Percentiles rank a stretch among this genome's conserved stretches.
phyloP scores from a whole-genome alignment of 2,113 vertebrate genomes.

The Nothoprocta pentlandii region DNA sequence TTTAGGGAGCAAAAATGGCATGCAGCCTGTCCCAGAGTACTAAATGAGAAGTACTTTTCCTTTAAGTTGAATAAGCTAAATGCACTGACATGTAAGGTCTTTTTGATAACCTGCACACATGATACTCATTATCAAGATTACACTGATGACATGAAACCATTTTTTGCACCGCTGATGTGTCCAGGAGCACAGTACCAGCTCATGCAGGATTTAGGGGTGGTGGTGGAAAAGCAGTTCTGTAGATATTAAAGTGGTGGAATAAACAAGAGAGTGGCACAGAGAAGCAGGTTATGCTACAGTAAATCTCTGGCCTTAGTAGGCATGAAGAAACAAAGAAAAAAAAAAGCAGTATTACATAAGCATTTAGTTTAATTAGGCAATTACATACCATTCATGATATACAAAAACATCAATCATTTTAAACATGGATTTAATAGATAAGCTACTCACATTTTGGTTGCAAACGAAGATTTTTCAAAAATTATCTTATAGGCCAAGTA shows the following conservation, averaged over 20 bases:
- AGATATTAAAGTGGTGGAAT: neutral
- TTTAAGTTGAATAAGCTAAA: neutral
- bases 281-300: neutral
- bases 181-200: neutral
- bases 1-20: neutral
- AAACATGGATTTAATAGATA: neutral
- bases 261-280: neutral
- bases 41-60: neutral
- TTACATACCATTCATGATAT: neutral
- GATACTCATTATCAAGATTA: neutral
- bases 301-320: neutral
- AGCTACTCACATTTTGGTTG: constrained; percentile 27
- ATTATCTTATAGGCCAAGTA: neutral
- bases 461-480: neutral
- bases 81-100: neutral
- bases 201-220: neutral
- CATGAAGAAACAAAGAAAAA: neutral
- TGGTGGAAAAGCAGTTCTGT: neutral
- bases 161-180: neutral
- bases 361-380: constrained; percentile 26
- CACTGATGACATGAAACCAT: neutral
- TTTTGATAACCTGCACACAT: neutral
- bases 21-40: neutral
- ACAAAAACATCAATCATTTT: neutral
- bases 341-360: neutral